phyloP scores from a whole-genome alignment of 2,888 invertebrate species.

The Agrochola circellaris region DNA sequence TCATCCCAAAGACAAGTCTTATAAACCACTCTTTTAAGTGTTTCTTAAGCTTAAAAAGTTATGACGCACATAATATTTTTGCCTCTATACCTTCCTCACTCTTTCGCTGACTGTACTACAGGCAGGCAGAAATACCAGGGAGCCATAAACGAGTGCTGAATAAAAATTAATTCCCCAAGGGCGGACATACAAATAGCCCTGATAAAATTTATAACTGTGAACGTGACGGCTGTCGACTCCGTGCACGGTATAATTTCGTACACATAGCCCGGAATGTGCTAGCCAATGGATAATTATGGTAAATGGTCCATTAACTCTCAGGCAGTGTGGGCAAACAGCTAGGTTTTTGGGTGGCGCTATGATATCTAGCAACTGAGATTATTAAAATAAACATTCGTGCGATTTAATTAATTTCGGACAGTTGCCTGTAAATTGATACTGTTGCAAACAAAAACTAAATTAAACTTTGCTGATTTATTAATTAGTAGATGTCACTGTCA shows the following conservation, averaged over 20 bases:
- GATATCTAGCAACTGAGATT: not conserved
- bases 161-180: slow-evolving; percentile 72
- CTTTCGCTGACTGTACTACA: slow-evolving; percentile 39
- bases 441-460: slow-evolving; percentile 25
- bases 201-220: slow-evolving; percentile 72
- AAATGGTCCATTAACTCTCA: slow-evolving; percentile 76
- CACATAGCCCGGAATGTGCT: slow-evolving; percentile 75
- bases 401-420: not conserved
- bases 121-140: slow-evolving; percentile 58
- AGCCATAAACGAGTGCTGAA: slow-evolving; percentile 69
- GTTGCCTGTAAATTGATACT: slow-evolving; percentile 5
- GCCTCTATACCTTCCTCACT: not conserved
- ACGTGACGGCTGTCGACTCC: slow-evolving; percentile 71
- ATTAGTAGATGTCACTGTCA: slow-evolving; percentile 15
- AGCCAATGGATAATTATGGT: slow-evolving; percentile 80
- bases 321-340: slow-evolving; percentile 47
- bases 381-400: not conserved
- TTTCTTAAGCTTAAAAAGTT: not conserved
- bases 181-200: slow-evolving; percentile 69
- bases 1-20: not conserved
- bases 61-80: slow-evolving; percentile 15
- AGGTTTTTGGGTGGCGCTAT: slow-evolving; percentile 12
- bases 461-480: slow-evolving; percentile 40
- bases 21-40: not conserved
- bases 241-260: slow-evolving; percentile 78